Conservation (phyloP, 2,888 invertebrate species). For the Helleia helle region DNA sequence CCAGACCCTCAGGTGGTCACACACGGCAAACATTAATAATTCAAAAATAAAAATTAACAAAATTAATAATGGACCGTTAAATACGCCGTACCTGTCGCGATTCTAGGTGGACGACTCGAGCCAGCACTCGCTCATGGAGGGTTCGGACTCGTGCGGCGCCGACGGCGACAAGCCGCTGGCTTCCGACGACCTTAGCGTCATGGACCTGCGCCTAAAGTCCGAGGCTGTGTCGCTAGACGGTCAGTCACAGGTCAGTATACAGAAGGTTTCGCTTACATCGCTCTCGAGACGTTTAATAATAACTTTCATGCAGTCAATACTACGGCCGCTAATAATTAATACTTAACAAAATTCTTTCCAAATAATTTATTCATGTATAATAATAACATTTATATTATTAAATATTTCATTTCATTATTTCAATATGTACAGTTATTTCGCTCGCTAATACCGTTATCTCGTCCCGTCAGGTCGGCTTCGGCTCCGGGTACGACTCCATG, state of each 20-base stretch:
- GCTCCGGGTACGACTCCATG: slow-evolving; percentile 59
- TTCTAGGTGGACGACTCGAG: slow-evolving; percentile 80
- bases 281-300: too few species aligned
- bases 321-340: too few species aligned
- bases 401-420: too few species aligned
- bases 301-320: too few species aligned
- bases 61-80: too few species aligned
- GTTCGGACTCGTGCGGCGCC: slow-evolving; percentile 37
- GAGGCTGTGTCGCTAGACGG: slow-evolving; percentile 54
- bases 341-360: too few species aligned
- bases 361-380: too few species aligned
- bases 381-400: too few species aligned
- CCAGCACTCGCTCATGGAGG: slow-evolving; percentile 73
- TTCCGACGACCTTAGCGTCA: slow-evolving; percentile 68
- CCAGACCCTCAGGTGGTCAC: slow-evolving; percentile 2
- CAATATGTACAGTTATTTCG: too few species aligned
- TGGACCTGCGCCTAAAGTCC: slow-evolving; percentile 81
- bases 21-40: not conserved
- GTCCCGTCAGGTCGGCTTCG: slow-evolving; percentile 35
- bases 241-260: slow-evolving; percentile 35
- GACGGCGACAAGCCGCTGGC: slow-evolving; percentile 30
- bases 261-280: not conserved
- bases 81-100: too few species aligned
- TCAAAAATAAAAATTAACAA: slow-evolving; percentile 1
- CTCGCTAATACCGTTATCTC: not conserved